Percentiles rank a stretch among this genome's conserved stretches.
Conservation (phyloP, 2,888 invertebrate genomes). For the Mechanitis mazaeus region DNA sequence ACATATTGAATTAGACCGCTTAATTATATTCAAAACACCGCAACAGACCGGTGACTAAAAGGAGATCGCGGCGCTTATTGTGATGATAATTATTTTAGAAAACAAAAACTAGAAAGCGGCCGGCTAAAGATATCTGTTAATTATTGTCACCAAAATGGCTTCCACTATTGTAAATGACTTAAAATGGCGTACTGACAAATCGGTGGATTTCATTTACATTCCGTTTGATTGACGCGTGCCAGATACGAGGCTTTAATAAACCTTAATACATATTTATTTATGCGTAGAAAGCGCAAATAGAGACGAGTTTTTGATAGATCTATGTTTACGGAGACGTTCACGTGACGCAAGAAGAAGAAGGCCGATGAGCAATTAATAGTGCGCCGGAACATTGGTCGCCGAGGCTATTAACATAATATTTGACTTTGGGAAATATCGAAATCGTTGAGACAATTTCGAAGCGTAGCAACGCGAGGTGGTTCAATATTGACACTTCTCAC, state of each 20-base stretch:
- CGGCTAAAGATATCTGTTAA: conserved; percentile 69
- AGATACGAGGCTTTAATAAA: conserved; percentile 61
- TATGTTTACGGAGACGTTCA: conserved; percentile 46
- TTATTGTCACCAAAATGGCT: conserved; percentile 75
- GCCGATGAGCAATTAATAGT: conserved; percentile 39
- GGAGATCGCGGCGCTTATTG: conserved; percentile 71
- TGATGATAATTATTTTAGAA: conserved; percentile 75
- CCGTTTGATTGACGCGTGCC: conserved; percentile 75
- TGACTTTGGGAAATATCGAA: conserved; percentile 70
- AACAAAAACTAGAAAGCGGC: conserved; percentile 75
- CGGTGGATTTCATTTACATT: conserved; percentile 63
- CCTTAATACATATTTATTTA: conserved; percentile 71
- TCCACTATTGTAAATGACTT: conserved; percentile 63
- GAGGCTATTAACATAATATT: conserved; percentile 54
- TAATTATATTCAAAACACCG: conserved; percentile 74
- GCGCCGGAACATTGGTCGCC: conserved; percentile 32
- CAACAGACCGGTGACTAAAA: conserved; percentile 69
- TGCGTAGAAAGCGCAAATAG: conserved; percentile 74
- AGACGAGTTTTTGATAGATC: conserved; percentile 67
- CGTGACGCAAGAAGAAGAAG: conserved; percentile 44
- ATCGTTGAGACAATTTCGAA: conserved; percentile 74
- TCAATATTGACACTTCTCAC: conserved; percentile 76
- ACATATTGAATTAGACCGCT: conserved; percentile 28
- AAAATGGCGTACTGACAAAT: conserved; percentile 73
- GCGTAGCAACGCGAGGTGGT: conserved; percentile 55